Evolutionary conservation across 2,888 invertebrate genomes (phyloP).

Genomic region (Pachliopta kotzebuea): DNA sequence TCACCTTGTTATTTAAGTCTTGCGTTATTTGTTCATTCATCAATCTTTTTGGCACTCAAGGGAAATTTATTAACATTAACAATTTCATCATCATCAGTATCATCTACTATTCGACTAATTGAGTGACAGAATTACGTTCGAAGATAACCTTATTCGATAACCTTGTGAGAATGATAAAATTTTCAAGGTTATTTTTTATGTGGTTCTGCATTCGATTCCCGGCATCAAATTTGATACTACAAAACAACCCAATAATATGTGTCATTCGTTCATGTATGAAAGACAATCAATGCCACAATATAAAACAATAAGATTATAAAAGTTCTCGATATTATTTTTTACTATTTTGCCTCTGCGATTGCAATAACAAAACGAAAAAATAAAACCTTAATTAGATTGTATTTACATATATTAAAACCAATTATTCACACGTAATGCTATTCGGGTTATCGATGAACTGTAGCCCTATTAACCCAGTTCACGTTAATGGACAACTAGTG

Average conservation of each 20-base stretch:
- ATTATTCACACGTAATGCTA: constrained; percentile 12
- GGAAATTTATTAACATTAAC: constrained; percentile 7
- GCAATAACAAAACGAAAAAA: not conserved
- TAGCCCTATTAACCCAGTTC: constrained; percentile 25
- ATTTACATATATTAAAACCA: constrained; percentile 2
- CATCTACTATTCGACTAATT: not conserved
- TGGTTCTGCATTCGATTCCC: not conserved
- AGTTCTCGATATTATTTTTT: too few relatives aligned
- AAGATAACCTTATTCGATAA: constrained; percentile 1
- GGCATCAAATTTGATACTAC: not conserved
- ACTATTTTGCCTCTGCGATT: too few relatives aligned
- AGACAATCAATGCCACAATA: too few relatives aligned
- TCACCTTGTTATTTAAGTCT: constrained; percentile 22
- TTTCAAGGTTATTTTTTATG: constrained; percentile 1
- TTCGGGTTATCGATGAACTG: constrained; percentile 22
- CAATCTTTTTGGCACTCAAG: not conserved
- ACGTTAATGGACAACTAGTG: constrained; percentile 18
- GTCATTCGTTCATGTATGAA: too few relatives aligned
- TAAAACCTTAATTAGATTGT: not conserved
- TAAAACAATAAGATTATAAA: too few relatives aligned
- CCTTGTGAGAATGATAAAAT: not conserved
- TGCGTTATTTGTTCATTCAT: constrained; percentile 2
- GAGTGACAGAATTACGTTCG: not conserved
- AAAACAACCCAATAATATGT: too few relatives aligned
- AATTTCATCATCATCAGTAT: constrained; percentile 4